Evolutionary conservation across 2,113 vertebrate genomes (phyloP).

Genomic region (Haplotaxodon microlepis): DNA sequence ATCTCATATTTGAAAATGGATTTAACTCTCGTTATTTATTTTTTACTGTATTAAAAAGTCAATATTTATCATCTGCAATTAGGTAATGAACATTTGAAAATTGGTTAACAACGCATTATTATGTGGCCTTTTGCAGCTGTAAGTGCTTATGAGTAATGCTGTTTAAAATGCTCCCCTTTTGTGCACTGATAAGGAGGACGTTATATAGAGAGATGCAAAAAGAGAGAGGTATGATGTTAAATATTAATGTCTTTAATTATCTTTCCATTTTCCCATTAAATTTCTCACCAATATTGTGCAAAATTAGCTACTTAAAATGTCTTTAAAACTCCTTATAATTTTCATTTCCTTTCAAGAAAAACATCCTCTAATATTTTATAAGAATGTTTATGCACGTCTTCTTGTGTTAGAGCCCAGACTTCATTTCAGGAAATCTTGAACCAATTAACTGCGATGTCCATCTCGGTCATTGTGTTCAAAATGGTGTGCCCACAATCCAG

Average conservation of each 20-base stretch:
- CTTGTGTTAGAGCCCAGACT: not conserved
- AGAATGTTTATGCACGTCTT: rapidly evolving
- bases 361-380: not conserved
- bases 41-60: not conserved
- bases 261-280: not conserved
- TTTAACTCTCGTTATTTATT: rapidly evolving
- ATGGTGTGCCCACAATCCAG: not conserved
- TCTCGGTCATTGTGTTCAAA: not conserved
- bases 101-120: not conserved
- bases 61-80: not conserved
- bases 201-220: not conserved
- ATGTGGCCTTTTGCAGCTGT: not conserved
- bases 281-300: not conserved
- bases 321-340: not conserved
- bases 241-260: not conserved
- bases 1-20: not conserved
- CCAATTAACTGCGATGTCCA: rapidly evolving
- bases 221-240: not conserved
- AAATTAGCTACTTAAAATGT: not conserved
- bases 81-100: not conserved
- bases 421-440: not conserved
- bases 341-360: not conserved
- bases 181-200: rapidly evolving
- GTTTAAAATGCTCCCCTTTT: not conserved
- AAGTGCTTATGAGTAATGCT: not conserved